Evolutionary conservation across 2,888 invertebrate species (phyloP).

Genomic region (Eucera pruinosa): DNA sequence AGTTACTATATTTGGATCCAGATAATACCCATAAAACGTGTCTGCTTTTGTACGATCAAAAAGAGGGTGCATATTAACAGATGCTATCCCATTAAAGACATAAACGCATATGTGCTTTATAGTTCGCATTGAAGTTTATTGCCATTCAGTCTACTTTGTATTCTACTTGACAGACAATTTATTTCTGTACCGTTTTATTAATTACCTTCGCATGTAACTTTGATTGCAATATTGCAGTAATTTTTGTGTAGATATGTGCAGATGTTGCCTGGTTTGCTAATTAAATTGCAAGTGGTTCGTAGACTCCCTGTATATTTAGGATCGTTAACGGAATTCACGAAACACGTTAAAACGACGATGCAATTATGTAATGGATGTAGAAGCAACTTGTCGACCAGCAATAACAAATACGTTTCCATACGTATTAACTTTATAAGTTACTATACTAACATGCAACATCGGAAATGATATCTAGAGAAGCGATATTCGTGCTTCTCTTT

Average conservation of each 20-base stretch:
- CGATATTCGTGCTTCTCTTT: neutral
- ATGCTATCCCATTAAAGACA: too few relatives aligned
- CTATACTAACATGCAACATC: neutral
- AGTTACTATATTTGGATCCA: too few relatives aligned
- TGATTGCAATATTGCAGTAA: neutral
- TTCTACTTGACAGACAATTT: too few relatives aligned
- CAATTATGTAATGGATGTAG: neutral
- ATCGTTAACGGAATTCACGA: neutral
- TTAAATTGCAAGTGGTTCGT: neutral
- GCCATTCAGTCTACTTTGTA: too few relatives aligned
- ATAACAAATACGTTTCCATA: neutral
- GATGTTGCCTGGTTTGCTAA: neutral
- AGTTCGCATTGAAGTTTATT: too few relatives aligned
- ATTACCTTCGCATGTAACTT: neutral
- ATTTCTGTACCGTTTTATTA: neutral
- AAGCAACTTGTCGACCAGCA: neutral
- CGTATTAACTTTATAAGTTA: neutral
- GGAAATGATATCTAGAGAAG: too few relatives aligned
- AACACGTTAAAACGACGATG: neutral
- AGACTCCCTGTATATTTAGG: too few relatives aligned
- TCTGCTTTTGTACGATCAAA: neutral
- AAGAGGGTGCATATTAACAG: too few relatives aligned
- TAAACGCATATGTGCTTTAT: too few relatives aligned
- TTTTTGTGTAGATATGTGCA: neutral
- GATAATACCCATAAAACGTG: constrained; percentile 1